Base-by-base conservation (phyloP, 2,113 vertebrate genomes). In the Sturnus vulgaris region DNA sequence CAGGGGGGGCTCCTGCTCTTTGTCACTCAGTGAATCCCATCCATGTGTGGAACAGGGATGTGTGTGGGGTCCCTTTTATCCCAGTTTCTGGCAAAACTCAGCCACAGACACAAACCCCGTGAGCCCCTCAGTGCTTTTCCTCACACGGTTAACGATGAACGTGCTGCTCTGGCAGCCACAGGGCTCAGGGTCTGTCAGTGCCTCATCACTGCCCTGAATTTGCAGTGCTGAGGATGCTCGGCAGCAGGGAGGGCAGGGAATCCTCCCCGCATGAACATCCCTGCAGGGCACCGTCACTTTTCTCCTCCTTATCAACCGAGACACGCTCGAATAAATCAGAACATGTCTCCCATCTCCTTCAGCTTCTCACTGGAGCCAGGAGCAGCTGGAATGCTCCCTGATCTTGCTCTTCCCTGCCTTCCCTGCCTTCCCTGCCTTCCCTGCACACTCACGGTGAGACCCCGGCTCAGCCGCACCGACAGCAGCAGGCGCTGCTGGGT, bases 251-350 rank as follows among this genome's bases (percentile, higher is more conserved):
- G 65, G 44, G 78, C 80, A 63, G 40, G 90, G 72, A 94, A 93
- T 65, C 61, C 86, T 93, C 66, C 70, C 49, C 4, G 5, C 82
- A n/a, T 1, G 42, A 82, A 35, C 50, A 39, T 91, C 83, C 88
- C 90, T 4, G 18, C 79, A 6, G 72, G 94, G 85, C 82, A 2
- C 86, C 15, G 2, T 96, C 94, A 80, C 23, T 79, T 82, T 11
- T 15, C 72, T 64, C 30, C 56, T 80, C 69, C 87, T 88, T 53
- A 91, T 56, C 42, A 92, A 61, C 39, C 49, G 3, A 28, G 87
- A 91, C 93, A 14, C 4, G 39, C 82, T 86, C 78, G 31, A 82
- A 56, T 56, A 40, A 86, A 96, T 91, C 17, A 65, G 88, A 96
- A 85, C 86, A 84, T 35, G 72, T 56, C 90, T 96, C 77, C 88